These are phyloP conservation scores for Leptocoma aspasia DNA, from an alignment of 2,113 vertebrate genomes.

Conservation along the genomic window DNA sequence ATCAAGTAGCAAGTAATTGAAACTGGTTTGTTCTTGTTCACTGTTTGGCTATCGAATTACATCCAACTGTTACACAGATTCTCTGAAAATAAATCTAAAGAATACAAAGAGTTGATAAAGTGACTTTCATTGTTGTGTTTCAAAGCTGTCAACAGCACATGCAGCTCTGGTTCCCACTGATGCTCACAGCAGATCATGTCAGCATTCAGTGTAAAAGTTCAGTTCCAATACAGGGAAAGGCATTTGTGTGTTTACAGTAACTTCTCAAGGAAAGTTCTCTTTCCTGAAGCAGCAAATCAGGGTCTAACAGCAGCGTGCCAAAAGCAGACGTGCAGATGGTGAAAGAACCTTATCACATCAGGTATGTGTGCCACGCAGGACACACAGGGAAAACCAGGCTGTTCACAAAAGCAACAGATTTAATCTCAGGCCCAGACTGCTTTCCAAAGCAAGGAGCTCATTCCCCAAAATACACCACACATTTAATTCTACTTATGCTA, in stretches of 20 bases:
- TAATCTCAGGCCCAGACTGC: background rate
- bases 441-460: background rate
- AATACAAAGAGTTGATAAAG: background rate
- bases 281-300: background rate
- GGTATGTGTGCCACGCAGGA: background rate
- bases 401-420: background rate
- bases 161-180: background rate
- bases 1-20: constrained; percentile 6
- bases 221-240: background rate
- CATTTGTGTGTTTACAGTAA: background rate
- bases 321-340: background rate
- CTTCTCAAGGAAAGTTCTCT: background rate
- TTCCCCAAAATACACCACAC: background rate
- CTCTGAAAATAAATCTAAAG: background rate
- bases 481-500: background rate
- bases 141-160: constrained; percentile 13
- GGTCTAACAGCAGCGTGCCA: background rate
- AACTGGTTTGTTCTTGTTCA: background rate
- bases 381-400: background rate
- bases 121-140: background rate
- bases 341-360: background rate
- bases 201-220: background rate
- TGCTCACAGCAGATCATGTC: background rate
- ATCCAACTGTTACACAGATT: background rate
- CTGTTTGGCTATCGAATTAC: background rate